Evolutionary conservation across 2,113 vertebrate genomes (phyloP).

Genomic region (Ageneiosus marmoratus): DNA sequence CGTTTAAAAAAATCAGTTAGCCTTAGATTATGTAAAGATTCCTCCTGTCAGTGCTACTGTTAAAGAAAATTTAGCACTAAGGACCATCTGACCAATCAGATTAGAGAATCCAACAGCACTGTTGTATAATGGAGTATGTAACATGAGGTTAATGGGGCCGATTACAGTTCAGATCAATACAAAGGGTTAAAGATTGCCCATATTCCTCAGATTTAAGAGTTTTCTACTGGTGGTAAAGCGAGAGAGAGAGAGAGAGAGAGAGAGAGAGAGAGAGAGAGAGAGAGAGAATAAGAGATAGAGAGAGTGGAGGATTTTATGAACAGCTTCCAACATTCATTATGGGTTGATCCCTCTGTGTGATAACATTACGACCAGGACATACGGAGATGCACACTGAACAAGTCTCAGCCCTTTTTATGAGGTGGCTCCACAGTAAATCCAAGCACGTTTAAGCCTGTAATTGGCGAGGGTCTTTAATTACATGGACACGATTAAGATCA

Average conservation of each 20-base stretch:
- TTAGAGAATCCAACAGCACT: not conserved
- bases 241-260: constrained; percentile 15
- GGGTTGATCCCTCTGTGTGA: not conserved
- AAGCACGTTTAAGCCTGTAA: constrained; percentile 22
- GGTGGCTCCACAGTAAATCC: constrained; percentile 37
- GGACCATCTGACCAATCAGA: not conserved
- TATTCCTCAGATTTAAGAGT: constrained; percentile 40
- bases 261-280: not conserved
- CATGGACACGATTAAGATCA: constrained; percentile 32
- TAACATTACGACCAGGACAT: constrained; percentile 37
- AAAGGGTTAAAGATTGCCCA: constrained; percentile 3
- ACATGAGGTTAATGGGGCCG: constrained; percentile 46
- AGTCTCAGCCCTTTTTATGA: constrained; percentile 32
- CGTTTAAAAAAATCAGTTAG: not conserved
- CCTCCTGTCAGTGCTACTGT: not conserved
- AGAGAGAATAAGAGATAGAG: too few species aligned
- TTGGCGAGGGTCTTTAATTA: constrained; percentile 42
- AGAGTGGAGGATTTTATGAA: constrained; percentile 44
- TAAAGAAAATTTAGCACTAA: too few species aligned
- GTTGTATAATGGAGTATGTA: constrained; percentile 43
- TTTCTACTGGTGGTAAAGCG: constrained; percentile 10
- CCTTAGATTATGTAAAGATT: not conserved
- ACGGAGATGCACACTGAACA: not conserved
- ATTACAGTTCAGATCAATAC: constrained; percentile 42
- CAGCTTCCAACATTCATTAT: constrained; percentile 50